Conservation (phyloP, 1,140 invertebrate species). For the Radopholus similis region DNA sequence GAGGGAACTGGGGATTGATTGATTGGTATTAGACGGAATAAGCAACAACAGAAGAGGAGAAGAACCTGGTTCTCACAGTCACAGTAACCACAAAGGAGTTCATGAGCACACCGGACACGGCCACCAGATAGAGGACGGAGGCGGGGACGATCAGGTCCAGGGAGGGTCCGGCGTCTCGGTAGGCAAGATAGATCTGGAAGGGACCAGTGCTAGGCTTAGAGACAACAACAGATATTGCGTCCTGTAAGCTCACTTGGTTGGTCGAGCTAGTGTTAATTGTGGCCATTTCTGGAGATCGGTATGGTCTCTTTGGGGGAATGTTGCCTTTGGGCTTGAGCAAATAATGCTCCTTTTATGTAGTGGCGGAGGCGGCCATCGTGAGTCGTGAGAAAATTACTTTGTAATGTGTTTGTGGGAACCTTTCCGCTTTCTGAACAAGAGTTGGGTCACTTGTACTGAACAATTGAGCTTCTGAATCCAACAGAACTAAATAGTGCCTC, state of each 20-base stretch:
- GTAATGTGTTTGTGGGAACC: too few relatives aligned
- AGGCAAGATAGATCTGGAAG: neutral
- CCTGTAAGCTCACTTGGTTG: neutral
- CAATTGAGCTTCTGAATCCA: too few relatives aligned
- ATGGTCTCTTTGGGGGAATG: too few relatives aligned
- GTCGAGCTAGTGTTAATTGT: neutral
- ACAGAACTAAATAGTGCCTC: too few relatives aligned
- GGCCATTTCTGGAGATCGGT: too few relatives aligned
- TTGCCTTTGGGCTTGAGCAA: too few relatives aligned
- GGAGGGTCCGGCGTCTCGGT: neutral
- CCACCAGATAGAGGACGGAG: neutral
- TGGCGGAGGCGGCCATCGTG: too few relatives aligned
- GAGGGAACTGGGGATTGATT: neutral
- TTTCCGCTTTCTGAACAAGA: too few relatives aligned
- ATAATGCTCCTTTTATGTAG: too few relatives aligned
- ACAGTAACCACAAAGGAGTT: conserved; percentile 4
- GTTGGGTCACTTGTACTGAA: too few relatives aligned
- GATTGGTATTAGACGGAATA: neutral
- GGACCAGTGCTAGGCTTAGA: neutral
- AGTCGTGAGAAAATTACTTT: too few relatives aligned
- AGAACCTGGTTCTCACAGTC: neutral
- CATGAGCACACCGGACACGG: neutral
- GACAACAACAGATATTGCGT: neutral
- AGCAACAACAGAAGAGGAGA: too few relatives aligned
- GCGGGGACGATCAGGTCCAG: conserved; percentile 1